Conservation (phyloP, 2,113 vertebrate genomes). For the Apodemus sylvaticus region DNA sequence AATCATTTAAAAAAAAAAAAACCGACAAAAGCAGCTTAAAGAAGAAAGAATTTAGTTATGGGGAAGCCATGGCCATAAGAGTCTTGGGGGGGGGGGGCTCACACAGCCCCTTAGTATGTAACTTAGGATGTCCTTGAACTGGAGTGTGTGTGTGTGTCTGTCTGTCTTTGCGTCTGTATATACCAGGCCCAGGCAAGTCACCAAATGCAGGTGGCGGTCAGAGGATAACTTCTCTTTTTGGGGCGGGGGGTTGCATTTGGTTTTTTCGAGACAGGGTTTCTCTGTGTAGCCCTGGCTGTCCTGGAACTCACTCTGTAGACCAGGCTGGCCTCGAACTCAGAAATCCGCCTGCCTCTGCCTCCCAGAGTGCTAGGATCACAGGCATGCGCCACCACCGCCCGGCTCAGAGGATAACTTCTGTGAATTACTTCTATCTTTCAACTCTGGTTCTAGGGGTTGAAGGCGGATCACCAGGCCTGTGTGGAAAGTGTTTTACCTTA, state of each 20-base stretch:
- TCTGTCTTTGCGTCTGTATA: background rate
- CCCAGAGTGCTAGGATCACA: too few species aligned
- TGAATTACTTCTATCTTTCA: background rate
- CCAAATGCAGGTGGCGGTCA: background rate
- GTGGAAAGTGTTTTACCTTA: background rate
- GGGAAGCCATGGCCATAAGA: background rate
- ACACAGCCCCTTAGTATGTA: background rate
- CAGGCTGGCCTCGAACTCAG: too few species aligned
- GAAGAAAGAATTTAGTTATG: background rate
- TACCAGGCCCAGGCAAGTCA: background rate
- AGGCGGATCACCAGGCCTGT: background rate
- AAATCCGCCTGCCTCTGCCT: too few species aligned
- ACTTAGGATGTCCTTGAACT: background rate
- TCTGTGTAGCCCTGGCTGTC: too few species aligned
- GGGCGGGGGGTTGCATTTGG: too few species aligned
- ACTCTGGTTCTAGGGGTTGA: background rate
- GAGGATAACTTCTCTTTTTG: background rate
- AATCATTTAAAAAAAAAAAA: too few species aligned
- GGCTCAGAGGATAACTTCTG: background rate
- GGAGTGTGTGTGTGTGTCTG: too few species aligned
- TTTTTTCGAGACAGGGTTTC: too few species aligned
- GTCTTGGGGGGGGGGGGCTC: background rate
- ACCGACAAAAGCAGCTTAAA: background rate
- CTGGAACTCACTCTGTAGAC: too few species aligned
- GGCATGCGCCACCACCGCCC: too few species aligned